These are phyloP conservation scores for Brachionichthys hirsutus DNA, from an alignment of 2,113 vertebrate genomes.

Conservation along the genomic window DNA sequence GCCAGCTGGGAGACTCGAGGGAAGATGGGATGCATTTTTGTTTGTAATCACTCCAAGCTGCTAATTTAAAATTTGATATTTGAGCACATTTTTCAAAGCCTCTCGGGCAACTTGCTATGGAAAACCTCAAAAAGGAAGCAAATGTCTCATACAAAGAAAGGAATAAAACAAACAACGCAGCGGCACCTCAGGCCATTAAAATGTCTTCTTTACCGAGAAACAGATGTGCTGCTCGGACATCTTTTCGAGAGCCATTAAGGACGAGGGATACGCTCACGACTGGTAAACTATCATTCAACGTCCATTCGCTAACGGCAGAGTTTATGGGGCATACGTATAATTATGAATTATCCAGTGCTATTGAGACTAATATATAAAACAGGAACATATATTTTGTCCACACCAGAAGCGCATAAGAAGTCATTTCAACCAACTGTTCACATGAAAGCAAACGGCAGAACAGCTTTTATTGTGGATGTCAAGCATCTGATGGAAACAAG, in stretches of 20 bases:
- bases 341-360: conserved; percentile 19
- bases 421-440: too few relatives aligned
- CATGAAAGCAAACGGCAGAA: not conserved
- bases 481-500: conserved; percentile 14
- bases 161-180: not conserved
- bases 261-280: conserved; percentile 14
- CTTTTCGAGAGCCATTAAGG: conserved; percentile 10
- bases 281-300: conserved; percentile 22
- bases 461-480: conserved; percentile 19
- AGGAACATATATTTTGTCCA: not conserved
- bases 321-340: conserved; percentile 12
- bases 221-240: conserved; percentile 43
- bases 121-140: too few relatives aligned
- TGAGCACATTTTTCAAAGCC: not conserved
- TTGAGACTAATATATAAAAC: conserved; percentile 11
- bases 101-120: not conserved
- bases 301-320: conserved; percentile 17
- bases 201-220: conserved; percentile 34
- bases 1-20: conserved; percentile 20
- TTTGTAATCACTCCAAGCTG: conserved; percentile 17
- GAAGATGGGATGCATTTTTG: not conserved
- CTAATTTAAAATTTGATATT: conserved; percentile 24
- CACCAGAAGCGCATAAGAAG: conserved; percentile 11
- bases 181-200: conserved; percentile 36
- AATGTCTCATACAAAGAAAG: too few relatives aligned